These are phyloP conservation scores for Ctenicera cuprea DNA, from an alignment of 2,888 invertebrate species.

Conservation along the genomic window DNA sequence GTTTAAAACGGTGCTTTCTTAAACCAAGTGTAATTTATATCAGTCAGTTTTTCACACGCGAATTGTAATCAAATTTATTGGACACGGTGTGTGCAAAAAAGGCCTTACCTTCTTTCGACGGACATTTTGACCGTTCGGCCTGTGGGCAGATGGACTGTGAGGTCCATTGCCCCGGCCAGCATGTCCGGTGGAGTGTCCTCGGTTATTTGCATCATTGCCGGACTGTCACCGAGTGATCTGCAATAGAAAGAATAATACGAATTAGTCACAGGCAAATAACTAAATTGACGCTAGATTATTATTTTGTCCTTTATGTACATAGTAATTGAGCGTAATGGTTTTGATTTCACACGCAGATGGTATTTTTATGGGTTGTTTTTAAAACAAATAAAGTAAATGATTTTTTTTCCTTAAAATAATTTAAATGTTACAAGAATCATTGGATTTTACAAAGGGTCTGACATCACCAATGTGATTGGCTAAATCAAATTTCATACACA, in stretches of 20 bases:
- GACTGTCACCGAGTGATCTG: conserved; percentile 65
- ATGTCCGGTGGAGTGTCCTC: conserved; percentile 83
- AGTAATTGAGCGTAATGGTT: not conserved
- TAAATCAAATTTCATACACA: no score
- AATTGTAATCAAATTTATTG: conserved; percentile 35
- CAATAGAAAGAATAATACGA: conserved; percentile 46
- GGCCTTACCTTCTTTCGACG: conserved; percentile 75
- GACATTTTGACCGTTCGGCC: conserved; percentile 74
- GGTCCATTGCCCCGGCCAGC: conserved; percentile 82
- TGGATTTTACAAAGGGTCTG: no score
- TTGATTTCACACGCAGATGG: not conserved
- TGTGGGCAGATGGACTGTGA: conserved; percentile 78
- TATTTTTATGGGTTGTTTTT: no score
- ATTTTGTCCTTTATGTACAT: conserved; percentile 11
- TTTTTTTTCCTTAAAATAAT: no score
- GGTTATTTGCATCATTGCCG: conserved; percentile 75
- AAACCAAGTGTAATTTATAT: conserved; percentile 13
- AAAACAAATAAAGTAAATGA: no score
- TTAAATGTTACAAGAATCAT: no score
- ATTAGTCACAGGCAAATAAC: conserved; percentile 14
- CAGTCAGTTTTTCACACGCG: conserved; percentile 20
- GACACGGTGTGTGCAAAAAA: conserved; percentile 22
- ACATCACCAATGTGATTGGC: no score
- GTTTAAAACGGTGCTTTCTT: conserved; percentile 8
- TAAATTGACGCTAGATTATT: conserved; percentile 10